phyloP scores from a whole-genome alignment of 92 coral and sea anemone genomes.

The Meandrina meandrites region DNA sequence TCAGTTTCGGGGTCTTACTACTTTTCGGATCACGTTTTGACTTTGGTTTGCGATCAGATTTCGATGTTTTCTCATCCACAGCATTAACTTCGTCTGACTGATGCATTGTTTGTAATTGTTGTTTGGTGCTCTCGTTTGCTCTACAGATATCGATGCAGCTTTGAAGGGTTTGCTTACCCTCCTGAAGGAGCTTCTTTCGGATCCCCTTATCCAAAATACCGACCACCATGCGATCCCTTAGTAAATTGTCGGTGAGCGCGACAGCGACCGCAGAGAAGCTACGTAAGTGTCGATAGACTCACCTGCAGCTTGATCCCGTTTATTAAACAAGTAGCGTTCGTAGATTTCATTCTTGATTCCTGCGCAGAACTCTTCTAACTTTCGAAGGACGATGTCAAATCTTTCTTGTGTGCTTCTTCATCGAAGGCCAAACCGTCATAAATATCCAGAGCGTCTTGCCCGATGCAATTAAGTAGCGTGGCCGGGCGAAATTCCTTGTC shows the following conservation, averaged over 20 bases:
- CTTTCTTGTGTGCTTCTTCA: slow-evolving; percentile 30
- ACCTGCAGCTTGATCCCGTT: slow-evolving; percentile 43
- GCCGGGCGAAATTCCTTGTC: slow-evolving; percentile 47
- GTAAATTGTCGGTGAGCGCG: slow-evolving; percentile 40
- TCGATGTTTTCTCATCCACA: neutral
- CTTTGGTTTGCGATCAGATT: neutral
- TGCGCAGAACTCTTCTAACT: slow-evolving; percentile 50
- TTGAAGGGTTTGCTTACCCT: slow-evolving; percentile 60
- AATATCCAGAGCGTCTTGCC: slow-evolving; percentile 49
- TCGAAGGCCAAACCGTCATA: slow-evolving; percentile 58
- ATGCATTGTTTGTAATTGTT: slow-evolving; percentile 38
- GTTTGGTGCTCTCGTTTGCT: slow-evolving; percentile 53
- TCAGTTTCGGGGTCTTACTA: neutral
- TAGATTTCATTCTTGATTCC: slow-evolving; percentile 54
- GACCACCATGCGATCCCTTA: slow-evolving; percentile 52
- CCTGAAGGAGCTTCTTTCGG: slow-evolving; percentile 57
- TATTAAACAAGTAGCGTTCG: slow-evolving; percentile 39
- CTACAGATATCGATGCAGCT: slow-evolving; percentile 63
- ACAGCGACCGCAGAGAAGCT: slow-evolving; percentile 41
- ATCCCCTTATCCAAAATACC: slow-evolving; percentile 55
- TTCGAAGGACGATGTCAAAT: slow-evolving; percentile 36
- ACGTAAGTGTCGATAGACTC: slow-evolving; percentile 53
- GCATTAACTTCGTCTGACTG: slow-evolving; percentile 30
- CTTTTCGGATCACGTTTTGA: neutral
- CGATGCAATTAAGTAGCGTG: slow-evolving; percentile 57